These are phyloP conservation scores for Psephotus haematonotus DNA, from an alignment of 2,113 vertebrate species.

Conservation along the genomic window DNA sequence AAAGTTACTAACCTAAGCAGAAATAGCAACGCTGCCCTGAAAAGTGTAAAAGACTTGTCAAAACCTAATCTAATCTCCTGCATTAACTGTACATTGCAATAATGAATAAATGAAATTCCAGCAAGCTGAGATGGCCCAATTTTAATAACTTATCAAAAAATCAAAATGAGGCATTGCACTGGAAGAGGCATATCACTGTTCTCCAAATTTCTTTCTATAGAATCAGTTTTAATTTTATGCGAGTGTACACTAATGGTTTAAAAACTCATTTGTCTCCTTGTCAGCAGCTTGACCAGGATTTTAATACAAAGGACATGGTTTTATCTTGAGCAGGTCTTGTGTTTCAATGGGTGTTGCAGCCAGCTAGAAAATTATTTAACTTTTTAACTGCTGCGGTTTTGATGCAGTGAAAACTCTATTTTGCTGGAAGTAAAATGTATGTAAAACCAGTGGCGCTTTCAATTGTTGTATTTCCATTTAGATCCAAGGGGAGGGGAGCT, in stretches of 20 bases:
- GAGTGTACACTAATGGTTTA: background rate
- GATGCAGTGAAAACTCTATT: background rate
- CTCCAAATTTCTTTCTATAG: background rate
- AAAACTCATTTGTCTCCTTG: constrained; percentile 41
- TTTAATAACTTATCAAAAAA: constrained; percentile 43
- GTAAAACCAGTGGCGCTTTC: background rate
- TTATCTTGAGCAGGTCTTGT: background rate
- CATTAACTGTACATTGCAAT: background rate
- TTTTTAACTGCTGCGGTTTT: constrained; percentile 28
- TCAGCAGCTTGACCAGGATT: constrained; percentile 39
- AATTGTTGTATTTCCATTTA: background rate
- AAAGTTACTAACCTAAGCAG: constrained; percentile 6
- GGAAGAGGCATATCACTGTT: background rate
- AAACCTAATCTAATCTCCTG: constrained; percentile 17
- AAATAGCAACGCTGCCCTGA: background rate
- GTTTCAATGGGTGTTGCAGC: background rate
- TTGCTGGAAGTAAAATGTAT: background rate
- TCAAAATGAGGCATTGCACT: background rate
- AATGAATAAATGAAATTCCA: constrained; percentile 26
- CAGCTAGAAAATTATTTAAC: constrained; percentile 39
- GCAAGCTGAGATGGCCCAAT: background rate
- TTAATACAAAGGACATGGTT: background rate
- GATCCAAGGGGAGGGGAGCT: background rate
- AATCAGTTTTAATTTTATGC: constrained; percentile 1
- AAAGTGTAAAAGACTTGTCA: constrained; percentile 41